phyloP scores from a whole-genome alignment of 2,888 invertebrate genomes.

The Lithophane leautieri region DNA sequence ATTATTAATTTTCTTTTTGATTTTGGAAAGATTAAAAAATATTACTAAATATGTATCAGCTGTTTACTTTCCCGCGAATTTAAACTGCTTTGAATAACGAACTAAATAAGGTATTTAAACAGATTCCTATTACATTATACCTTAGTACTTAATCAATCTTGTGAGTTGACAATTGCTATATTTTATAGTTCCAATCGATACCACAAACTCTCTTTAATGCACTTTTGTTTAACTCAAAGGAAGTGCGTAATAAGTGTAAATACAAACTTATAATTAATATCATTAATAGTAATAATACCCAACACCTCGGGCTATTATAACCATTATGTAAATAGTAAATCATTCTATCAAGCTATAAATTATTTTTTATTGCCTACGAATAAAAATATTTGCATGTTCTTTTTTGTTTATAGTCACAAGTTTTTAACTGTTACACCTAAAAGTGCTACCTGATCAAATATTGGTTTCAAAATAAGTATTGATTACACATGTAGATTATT shows the following conservation, averaged over 20 bases:
- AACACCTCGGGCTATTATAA: constrained; percentile 41
- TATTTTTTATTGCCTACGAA: constrained; percentile 21
- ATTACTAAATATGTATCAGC: not conserved
- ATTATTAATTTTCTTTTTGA: constrained; percentile 28
- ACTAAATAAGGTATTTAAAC: constrained; percentile 19
- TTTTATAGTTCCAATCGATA: constrained; percentile 32
- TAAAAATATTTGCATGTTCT: constrained; percentile 44
- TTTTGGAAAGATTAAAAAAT: constrained; percentile 9
- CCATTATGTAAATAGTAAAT: constrained; percentile 26
- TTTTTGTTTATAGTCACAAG: constrained; percentile 21
- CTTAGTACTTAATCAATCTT: constrained; percentile 41
- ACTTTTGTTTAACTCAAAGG: constrained; percentile 11
- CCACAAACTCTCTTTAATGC: constrained; percentile 6
- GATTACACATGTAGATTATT: not conserved
- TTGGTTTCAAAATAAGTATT: not conserved
- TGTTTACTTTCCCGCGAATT: constrained; percentile 26
- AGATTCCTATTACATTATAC: constrained; percentile 10
- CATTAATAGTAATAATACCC: constrained; percentile 7
- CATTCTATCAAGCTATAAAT: constrained; percentile 39
- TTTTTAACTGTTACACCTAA: constrained; percentile 7
- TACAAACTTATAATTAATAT: constrained; percentile 23
- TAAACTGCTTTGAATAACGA: constrained; percentile 31
- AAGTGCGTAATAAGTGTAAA: constrained; percentile 20
- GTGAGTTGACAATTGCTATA: constrained; percentile 28
- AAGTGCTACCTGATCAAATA: constrained; percentile 9